Base-by-base conservation (phyloP, 2,113 vertebrate species). In the Montifringilla adamsi region DNA sequence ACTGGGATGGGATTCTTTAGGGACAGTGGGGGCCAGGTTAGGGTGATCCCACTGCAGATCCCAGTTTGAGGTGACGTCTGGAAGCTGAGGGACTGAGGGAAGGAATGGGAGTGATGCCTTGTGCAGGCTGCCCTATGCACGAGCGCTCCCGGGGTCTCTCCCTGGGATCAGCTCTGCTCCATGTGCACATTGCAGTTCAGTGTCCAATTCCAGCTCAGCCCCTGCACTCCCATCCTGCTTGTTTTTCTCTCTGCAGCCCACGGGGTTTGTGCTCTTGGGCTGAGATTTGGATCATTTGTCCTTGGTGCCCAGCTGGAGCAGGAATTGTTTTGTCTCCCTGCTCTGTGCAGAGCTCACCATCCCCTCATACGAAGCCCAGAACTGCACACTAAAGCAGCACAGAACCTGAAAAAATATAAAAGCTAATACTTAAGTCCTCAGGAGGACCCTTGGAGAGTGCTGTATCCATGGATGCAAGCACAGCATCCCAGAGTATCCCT, bases 11-110 rank as follows among this genome's bases (percentile, higher is more conserved):
- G 46, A 21, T 69, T 27, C 35, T 37, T 26, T 7, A 12, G 78
- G 49, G 70, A 16, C 19, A 19, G 20, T 2, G 5, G 22, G 59
- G 43, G 4, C 2, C 1, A 0, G 13, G 6, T 14, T n/a, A 44
- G 39, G 62, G 23, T 31, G 72, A 41, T 31, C 1, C 31, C 2
- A 0, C 12, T 9, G 60, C 20, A 26, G 52, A 7, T 35, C 16
- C 6, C 2, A 13, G 15, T 19, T 10, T 16, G 39, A 20, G 59
- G 21, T 59, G 7, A 8, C 0, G 0, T 5, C 47, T 84, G 70
- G 88, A 47, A 43, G 69, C 17, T 39, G 39, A 26, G 44, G 49
- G 67, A 12, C 12, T 35, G 64, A 55, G n/a, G 86, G 70, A 21
- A 41, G 28, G 8, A 41, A 1, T 37, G 35, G 35, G 24, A 60